Percentiles rank a stretch among this genome's conserved stretches.
phyloP scores from a whole-genome alignment of 2,888 invertebrate genomes.

The Pycnomerus fuliginosus region DNA sequence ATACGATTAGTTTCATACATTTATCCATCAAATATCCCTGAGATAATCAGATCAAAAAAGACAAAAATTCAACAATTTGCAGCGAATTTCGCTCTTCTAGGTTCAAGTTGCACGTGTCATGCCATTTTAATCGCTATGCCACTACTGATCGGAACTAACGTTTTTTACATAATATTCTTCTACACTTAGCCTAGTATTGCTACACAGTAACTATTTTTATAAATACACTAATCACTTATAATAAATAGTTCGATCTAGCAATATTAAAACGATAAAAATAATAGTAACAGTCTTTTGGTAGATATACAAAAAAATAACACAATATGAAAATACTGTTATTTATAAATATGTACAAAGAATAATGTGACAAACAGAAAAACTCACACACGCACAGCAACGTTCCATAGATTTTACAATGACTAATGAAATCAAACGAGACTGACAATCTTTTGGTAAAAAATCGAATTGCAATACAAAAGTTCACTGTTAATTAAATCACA shows the following conservation, averaged over 20 bases:
- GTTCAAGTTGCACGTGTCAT: slow-evolving; percentile 5
- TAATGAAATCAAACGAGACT: too few relatives aligned
- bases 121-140: background rate
- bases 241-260: slow-evolving; percentile 25
- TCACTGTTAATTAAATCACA: too few relatives aligned
- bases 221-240: slow-evolving; percentile 35
- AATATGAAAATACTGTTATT: slow-evolving; percentile 15
- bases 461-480: too few relatives aligned
- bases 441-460: too few relatives aligned
- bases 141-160: slow-evolving; percentile 29
- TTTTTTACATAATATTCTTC: slow-evolving; percentile 24
- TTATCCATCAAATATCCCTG: slow-evolving; percentile 39
- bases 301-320: slow-evolving; percentile 47
- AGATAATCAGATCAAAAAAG: slow-evolving; percentile 41
- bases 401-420: too few relatives aligned
- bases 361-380: slow-evolving; percentile 2
- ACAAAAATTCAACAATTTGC: slow-evolving; percentile 16
- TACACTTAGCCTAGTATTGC: slow-evolving; percentile 41
- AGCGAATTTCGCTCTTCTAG: slow-evolving; percentile 4
- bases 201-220: slow-evolving; percentile 36
- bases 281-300: slow-evolving; percentile 52
- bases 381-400: too few relatives aligned
- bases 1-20: slow-evolving; percentile 25
- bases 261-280: slow-evolving; percentile 28
- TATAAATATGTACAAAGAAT: slow-evolving; percentile 1